A percentile compares a stretch with the other conserved stretches of the same genome.
Conservation (phyloP, 2,113 vertebrate species). For the Onychostruthus taczanowskii region DNA sequence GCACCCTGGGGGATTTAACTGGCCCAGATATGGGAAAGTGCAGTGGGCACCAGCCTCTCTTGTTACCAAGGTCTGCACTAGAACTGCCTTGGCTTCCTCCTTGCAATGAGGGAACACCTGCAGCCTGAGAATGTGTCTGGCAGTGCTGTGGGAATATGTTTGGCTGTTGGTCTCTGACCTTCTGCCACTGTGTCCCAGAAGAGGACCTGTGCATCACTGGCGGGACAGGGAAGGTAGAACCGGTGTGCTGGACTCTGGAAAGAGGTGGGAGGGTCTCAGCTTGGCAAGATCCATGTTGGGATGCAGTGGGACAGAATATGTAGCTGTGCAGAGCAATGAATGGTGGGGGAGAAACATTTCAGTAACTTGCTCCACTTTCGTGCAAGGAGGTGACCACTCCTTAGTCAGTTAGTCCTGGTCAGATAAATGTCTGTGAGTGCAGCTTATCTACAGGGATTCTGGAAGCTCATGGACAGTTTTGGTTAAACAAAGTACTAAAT, state of each 20-base stretch:
- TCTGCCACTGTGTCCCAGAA: neutral
- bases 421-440: neutral
- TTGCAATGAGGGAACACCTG: neutral
- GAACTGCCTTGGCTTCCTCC: fast-evolving
- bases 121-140: neutral
- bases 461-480: neutral
- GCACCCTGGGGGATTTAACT: neutral
- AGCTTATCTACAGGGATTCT: neutral
- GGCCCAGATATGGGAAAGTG: neutral
- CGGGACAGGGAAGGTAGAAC: neutral
- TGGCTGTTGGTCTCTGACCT: neutral
- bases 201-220: neutral
- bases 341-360: neutral
- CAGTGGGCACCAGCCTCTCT: neutral
- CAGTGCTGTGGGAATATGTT: neutral
- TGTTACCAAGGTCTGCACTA: neutral
- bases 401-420: neutral
- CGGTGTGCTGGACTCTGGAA: neutral
- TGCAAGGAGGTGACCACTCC: neutral
- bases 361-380: neutral
- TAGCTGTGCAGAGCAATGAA: neutral
- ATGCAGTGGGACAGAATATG: fast-evolving
- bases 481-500: neutral
- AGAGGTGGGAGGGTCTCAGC: neutral
- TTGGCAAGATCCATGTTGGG: neutral